Percentiles rank a stretch among this genome's conserved stretches.
Evolutionary conservation across 1,140 invertebrate genomes (phyloP).

Genomic region (Hylyphantes graminicola): DNA sequence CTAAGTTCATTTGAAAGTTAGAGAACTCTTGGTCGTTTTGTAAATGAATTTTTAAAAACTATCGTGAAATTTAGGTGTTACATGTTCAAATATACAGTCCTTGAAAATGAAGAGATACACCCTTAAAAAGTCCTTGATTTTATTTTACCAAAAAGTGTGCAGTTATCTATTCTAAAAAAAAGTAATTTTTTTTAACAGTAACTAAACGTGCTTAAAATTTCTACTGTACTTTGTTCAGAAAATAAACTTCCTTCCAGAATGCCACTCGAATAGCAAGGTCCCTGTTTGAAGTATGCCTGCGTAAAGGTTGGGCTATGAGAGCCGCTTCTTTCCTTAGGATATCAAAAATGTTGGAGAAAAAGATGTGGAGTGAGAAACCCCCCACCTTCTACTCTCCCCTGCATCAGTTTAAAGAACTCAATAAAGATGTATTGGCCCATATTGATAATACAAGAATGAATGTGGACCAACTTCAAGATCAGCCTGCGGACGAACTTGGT

Average conservation of each 20-base stretch:
- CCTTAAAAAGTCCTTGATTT: too few relatives aligned
- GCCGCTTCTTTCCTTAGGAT: conserved; percentile 81
- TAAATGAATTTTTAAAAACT: too few relatives aligned
- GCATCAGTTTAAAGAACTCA: conserved; percentile 84
- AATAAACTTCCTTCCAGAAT: conserved; percentile 72
- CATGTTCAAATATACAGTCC: too few relatives aligned
- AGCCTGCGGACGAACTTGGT: conserved; percentile 88
- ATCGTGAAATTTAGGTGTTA: too few relatives aligned
- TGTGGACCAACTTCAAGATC: conserved; percentile 83
- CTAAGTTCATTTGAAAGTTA: too few relatives aligned
- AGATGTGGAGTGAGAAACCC: conserved; percentile 78
- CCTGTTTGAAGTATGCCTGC: conserved; percentile 92
- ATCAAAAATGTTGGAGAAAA: conserved; percentile 89
- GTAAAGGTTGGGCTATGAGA: conserved; percentile 89
- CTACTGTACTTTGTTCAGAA: neutral
- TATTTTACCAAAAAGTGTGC: too few relatives aligned
- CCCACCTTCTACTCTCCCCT: conserved; percentile 80
- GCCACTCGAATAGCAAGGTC: conserved; percentile 89
- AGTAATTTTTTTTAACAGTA: too few relatives aligned
- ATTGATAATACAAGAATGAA: conserved; percentile 81
- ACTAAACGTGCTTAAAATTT: too few relatives aligned
- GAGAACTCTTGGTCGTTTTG: too few relatives aligned
- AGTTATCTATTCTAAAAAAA: too few relatives aligned
- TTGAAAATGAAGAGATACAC: too few relatives aligned
- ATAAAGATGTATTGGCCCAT: conserved; percentile 82